A percentile compares a stretch with the other conserved stretches of the same genome.
phyloP scores from a whole-genome alignment of 1,140 invertebrate genomes.

The Thalassaphorura encarpata region DNA sequence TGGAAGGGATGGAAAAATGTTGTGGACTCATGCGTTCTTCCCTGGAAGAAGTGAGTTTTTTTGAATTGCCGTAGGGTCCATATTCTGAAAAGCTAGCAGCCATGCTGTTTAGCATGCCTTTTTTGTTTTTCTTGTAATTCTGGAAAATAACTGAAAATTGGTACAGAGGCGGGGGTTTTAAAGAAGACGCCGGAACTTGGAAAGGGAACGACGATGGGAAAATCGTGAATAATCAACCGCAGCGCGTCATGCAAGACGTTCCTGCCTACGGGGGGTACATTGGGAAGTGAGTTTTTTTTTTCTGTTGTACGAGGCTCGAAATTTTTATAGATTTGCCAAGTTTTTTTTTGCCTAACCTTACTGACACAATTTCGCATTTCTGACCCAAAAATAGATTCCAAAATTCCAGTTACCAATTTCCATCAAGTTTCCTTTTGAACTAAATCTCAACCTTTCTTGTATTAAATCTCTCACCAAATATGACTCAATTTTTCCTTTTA shows the following conservation, averaged over 20 bases:
- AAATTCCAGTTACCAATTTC: too few species aligned
- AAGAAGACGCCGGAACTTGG: slow-evolving; percentile 96
- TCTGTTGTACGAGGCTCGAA: too few species aligned
- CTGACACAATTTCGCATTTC: too few species aligned
- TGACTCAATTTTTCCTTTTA: too few species aligned
- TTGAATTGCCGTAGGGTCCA: neutral
- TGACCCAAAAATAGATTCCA: too few species aligned
- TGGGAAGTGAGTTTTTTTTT: slow-evolving; percentile 63
- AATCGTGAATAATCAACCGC: slow-evolving; percentile 93
- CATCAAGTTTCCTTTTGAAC: too few species aligned
- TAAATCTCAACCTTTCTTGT: too few species aligned
- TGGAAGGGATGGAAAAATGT: slow-evolving; percentile 62
- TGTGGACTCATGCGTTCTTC: slow-evolving; percentile 41
- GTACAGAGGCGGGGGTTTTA: slow-evolving; percentile 54
- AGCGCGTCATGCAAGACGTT: slow-evolving; percentile 86
- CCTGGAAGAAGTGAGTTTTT: slow-evolving; percentile 30
- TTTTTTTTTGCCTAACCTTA: too few species aligned
- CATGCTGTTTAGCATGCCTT: too few species aligned
- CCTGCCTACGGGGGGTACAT: slow-evolving; percentile 88
- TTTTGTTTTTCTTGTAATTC: neutral
- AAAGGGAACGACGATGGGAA: slow-evolving; percentile 97
- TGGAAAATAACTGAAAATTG: neutral
- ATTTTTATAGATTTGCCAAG: too few species aligned
- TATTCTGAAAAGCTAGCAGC: too few species aligned
- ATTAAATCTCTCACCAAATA: too few species aligned